These are phyloP conservation scores for Arrhopalites spinosus DNA, from an alignment of 2,888 invertebrate species.

Conservation along the genomic window DNA sequence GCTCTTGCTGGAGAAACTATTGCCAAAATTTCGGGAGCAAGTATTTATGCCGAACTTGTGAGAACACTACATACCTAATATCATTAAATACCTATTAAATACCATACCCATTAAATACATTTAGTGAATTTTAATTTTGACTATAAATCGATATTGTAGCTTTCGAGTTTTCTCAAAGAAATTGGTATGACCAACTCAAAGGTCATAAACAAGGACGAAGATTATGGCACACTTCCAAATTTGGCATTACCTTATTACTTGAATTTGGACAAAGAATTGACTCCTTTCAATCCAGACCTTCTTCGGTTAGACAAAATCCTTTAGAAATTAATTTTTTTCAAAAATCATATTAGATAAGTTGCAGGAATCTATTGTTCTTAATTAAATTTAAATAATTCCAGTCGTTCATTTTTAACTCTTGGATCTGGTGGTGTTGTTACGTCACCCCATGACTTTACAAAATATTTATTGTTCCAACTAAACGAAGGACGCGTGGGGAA, in stretches of 20 bases:
- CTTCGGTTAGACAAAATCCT: constrained; percentile 38
- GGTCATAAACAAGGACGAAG: constrained; percentile 20
- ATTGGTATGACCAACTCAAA: constrained; percentile 47
- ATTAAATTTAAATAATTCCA: constrained; percentile 6
- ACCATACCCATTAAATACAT: too few species aligned
- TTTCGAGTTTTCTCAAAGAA: constrained; percentile 32
- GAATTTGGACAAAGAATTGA: constrained; percentile 11
- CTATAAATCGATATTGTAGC: constrained; percentile 1
- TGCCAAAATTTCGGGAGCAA: constrained; percentile 30
- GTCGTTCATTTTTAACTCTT: constrained; percentile 23
- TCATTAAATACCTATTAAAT: not conserved
- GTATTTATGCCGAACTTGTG: constrained; percentile 36
- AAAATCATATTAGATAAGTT: not conserved
- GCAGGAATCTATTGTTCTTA: not conserved
- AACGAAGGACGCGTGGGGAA: constrained; percentile 40
- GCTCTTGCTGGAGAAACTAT: constrained; percentile 37
- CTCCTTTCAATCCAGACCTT: constrained; percentile 32
- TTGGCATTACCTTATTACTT: constrained; percentile 41
- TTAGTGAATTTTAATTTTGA: not conserved
- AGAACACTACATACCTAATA: not conserved
- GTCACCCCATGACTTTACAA: constrained; percentile 41
- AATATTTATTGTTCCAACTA: constrained; percentile 42
- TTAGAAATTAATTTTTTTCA: not conserved
- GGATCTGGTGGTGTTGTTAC: constrained; percentile 41
- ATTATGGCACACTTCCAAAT: constrained; percentile 31